Conservation (phyloP, 2,113 vertebrate genomes). For the Crotalus horridus region DNA sequence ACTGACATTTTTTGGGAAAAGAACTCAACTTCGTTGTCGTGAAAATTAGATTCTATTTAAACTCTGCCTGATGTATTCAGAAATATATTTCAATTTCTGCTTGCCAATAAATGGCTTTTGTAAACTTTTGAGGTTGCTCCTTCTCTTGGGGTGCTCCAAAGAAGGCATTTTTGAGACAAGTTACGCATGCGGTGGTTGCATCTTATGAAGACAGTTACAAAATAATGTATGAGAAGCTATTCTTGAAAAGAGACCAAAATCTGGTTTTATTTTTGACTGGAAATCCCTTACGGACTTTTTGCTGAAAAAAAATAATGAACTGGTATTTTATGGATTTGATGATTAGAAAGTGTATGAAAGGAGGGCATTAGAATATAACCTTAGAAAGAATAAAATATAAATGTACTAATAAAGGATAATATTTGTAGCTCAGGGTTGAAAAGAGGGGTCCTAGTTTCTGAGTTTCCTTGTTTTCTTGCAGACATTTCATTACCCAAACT, state of each 20-base stretch:
- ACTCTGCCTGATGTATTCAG: neutral
- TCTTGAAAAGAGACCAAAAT: neutral
- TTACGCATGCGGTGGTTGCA: neutral
- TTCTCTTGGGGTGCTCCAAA: neutral
- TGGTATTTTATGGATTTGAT: neutral
- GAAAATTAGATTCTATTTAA: neutral
- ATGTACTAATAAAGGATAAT: neutral
- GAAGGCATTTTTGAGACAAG: neutral
- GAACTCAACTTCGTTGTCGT: neutral
- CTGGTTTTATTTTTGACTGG: neutral
- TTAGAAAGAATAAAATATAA: neutral
- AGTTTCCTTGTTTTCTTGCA: neutral
- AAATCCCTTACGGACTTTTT: neutral
- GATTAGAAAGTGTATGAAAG: neutral
- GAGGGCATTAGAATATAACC: neutral
- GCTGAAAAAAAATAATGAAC: neutral
- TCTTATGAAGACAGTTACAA: neutral
- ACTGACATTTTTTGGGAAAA: neutral
- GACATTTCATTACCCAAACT: neutral
- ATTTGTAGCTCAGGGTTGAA: neutral
- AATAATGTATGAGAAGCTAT: neutral
- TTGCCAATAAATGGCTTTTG: neutral
- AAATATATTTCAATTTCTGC: neutral
- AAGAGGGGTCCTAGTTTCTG: too few relatives aligned
- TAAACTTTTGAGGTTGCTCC: neutral